Evolutionary conservation across 2,888 invertebrate genomes (phyloP).

Genomic region (Stenichneumon culpator): DNA sequence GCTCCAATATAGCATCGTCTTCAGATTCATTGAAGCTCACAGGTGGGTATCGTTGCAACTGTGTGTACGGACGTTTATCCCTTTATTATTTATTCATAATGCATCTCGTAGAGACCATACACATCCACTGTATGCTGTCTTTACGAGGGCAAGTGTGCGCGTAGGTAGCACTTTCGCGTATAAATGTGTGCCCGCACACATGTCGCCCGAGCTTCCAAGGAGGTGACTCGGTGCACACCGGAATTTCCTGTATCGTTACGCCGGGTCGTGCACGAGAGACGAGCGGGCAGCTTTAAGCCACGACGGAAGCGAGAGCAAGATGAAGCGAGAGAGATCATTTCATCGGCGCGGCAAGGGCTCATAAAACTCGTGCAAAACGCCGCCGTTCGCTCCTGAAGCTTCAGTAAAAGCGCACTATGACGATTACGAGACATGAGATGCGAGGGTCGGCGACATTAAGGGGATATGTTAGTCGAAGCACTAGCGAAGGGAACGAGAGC

Average conservation of each 20-base stretch:
- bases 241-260: constrained; percentile 56
- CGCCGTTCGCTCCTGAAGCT: constrained; percentile 30
- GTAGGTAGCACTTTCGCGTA: neutral
- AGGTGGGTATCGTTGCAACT: constrained; percentile 7
- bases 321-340: constrained; percentile 53
- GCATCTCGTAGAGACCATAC: constrained; percentile 3
- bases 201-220: constrained; percentile 25
- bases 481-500: neutral
- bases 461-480: constrained; percentile 12
- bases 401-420: constrained; percentile 52
- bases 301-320: constrained; percentile 7
- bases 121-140: neutral
- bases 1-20: neutral
- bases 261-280: constrained; percentile 6
- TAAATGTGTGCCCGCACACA: constrained; percentile 22
- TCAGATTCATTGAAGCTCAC: neutral
- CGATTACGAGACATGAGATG: constrained; percentile 53
- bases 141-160: neutral
- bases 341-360: constrained; percentile 59
- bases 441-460: constrained; percentile 39
- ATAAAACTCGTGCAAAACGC: constrained; percentile 62
- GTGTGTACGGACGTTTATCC: neutral
- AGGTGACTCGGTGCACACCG: constrained; percentile 47
- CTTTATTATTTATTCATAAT: constrained; percentile 16
- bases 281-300: neutral